phyloP scores from a whole-genome alignment of 2,888 invertebrate genomes.

The Macropis europaea region DNA sequence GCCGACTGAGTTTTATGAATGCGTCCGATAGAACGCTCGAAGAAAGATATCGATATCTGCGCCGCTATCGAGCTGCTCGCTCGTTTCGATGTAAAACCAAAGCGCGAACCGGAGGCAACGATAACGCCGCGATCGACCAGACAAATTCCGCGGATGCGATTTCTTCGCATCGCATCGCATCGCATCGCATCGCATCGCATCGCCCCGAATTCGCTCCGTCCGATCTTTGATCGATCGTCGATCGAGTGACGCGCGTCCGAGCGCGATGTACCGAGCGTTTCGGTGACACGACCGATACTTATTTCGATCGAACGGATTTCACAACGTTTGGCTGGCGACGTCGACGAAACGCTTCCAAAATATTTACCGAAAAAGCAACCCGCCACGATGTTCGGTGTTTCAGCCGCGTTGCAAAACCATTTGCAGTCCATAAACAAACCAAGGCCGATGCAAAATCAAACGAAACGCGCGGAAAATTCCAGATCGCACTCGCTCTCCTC shows the following conservation, averaged over 20 bases:
- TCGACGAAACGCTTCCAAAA: constrained; percentile 23
- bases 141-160: neutral
- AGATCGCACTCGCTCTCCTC: too few relatives aligned
- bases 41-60: constrained; percentile 42
- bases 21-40: constrained; percentile 41
- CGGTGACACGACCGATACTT: neutral
- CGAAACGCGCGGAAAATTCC: constrained; percentile 64
- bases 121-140: constrained; percentile 13
- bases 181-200: too few relatives aligned
- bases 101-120: neutral
- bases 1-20: constrained; percentile 62
- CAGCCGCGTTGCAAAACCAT: constrained; percentile 34
- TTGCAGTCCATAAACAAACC: constrained; percentile 48
- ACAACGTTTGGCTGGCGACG: neutral
- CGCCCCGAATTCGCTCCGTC: neutral
- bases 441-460: constrained; percentile 61
- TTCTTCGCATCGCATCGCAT: neutral
- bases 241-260: neutral
- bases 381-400: constrained; percentile 2
- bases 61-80: constrained; percentile 38
- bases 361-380: constrained; percentile 40
- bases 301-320: constrained; percentile 5
- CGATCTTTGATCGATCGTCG: neutral
- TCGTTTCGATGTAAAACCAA: neutral
- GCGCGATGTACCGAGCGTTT: too few relatives aligned